Base-by-base conservation (phyloP, 2,888 invertebrate genomes). In the Chirona hameri region DNA sequence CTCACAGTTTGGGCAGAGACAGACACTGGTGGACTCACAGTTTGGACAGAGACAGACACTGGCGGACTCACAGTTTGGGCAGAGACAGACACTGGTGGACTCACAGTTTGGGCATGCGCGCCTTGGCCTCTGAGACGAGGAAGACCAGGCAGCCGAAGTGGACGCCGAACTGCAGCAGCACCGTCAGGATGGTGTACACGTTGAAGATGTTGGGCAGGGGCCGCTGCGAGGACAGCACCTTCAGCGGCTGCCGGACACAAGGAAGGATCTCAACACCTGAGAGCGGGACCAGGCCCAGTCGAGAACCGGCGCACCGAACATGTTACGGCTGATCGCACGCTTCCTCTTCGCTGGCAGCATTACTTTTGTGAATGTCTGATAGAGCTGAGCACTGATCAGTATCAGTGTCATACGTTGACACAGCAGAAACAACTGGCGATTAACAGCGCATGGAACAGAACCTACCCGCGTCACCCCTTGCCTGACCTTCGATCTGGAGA, bases 151-250 rank as follows among this genome's bases (percentile, higher is more conserved):
- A 94, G 18, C 92, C 88, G 89, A 99, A 99, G 88, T 99, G 99
- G 10, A 99, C 95, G 52, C 93, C 91, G 89, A 99, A 99, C 89
- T 99, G 99, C 0, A 94, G 89, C 81, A 98, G 90, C 83, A 99
- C 99, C 2, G 99, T 99, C 86, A 96, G 90, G 85, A 99, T 92
- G 0, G 99, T 99, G 89, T 99, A 99, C 82, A 95, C 88, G 89
- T 99, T 99, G 90, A 99, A 99, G 85, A 99, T 99, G 88, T 99
- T 99, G 79, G 99, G 97, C 86, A 99, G 90, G 0, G 99, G 99
- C 72, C 99, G 92, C 88, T 97, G 94, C 87, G 94, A 95, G 0
- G 99, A 99, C 81, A 99, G 89, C 0, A 93, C 93, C 88, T 95
- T 96, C 85, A 99, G 88, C 0, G 99, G 99, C 94, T 94, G 89